Evolutionary conservation across 2,113 vertebrate genomes (phyloP).

Genomic region (Potamarius usumacintae): DNA sequence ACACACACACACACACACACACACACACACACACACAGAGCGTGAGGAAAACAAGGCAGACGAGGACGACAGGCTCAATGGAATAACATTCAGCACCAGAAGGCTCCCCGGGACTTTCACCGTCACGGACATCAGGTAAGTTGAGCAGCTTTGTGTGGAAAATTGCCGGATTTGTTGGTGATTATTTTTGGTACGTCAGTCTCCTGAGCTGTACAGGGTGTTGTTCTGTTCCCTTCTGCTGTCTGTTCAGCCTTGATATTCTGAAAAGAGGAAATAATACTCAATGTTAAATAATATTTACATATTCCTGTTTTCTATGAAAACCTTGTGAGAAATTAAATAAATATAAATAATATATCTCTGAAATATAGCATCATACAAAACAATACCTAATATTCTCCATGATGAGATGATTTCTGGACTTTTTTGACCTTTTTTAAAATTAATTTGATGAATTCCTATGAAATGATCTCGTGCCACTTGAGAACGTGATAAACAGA

Average conservation of each 20-base stretch:
- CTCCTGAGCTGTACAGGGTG: slow-evolving; percentile 17
- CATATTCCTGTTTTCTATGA: no score
- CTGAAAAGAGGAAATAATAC: not conserved
- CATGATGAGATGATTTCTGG: not conserved
- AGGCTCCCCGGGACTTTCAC: slow-evolving; percentile 37
- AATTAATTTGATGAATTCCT: not conserved
- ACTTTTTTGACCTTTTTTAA: not conserved
- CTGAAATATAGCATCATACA: not conserved
- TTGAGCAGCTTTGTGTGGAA: not conserved
- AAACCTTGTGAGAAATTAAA: not conserved
- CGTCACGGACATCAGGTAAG: slow-evolving; percentile 42
- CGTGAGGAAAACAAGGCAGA: slow-evolving; percentile 44
- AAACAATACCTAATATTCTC: not conserved
- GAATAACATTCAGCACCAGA: slow-evolving; percentile 42
- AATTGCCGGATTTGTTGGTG: not conserved
- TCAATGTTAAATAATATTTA: no score
- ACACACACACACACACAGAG: slow-evolving; percentile 15
- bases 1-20: slow-evolving; percentile 14
- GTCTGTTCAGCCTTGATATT: not conserved
- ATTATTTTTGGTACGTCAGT: not conserved
- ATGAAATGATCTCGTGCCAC: not conserved
- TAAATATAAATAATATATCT: not conserved
- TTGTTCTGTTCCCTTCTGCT: not conserved
- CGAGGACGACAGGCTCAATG: slow-evolving; percentile 31
- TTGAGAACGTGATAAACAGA: no score